Percentiles rank a stretch among this genome's conserved stretches.
These are phyloP conservation scores for Dorcus parallelipipedus DNA, from an alignment of 2,888 invertebrate genomes.

Conservation along the genomic window DNA sequence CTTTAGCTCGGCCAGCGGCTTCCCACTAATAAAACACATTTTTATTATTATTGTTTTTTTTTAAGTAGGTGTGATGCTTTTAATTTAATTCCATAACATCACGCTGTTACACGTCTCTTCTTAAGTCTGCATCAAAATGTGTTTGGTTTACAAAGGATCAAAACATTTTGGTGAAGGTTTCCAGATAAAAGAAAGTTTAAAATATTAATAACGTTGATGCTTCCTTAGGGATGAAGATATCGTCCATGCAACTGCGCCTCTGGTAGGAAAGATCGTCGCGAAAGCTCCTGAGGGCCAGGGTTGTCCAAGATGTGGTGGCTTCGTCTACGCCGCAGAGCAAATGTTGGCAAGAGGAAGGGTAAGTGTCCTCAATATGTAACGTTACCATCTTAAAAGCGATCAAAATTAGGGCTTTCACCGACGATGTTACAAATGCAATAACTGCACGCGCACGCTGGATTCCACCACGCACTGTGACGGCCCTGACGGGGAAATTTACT, in stretches of 20 bases:
- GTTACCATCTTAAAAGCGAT: conserved; percentile 10
- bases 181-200: not conserved
- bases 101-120: not conserved
- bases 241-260: conserved; percentile 35
- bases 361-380: conserved; percentile 46
- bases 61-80: conserved; percentile 5
- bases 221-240: conserved; percentile 34
- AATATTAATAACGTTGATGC: not conserved
- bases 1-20: conserved; percentile 29
- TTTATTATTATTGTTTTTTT: conserved; percentile 20
- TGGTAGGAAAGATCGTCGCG: conserved; percentile 63
- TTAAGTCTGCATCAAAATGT: too few relatives aligned
- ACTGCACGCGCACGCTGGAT: conserved; percentile 81
- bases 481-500: conserved; percentile 88
- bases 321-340: conserved; percentile 87
- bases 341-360: conserved; percentile 89
- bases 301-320: conserved; percentile 86
- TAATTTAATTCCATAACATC: not conserved
- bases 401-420: conserved; percentile 77
- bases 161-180: not conserved
- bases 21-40: conserved; percentile 23
- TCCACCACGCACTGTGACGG: conserved; percentile 90
- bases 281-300: conserved; percentile 83
- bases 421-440: conserved; percentile 84
- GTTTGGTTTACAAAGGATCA: not conserved